Percentiles rank a stretch among this genome's conserved stretches.
Evolutionary conservation across 2,888 invertebrate species (phyloP).

Genomic region (Hypomecis punctinalis): DNA sequence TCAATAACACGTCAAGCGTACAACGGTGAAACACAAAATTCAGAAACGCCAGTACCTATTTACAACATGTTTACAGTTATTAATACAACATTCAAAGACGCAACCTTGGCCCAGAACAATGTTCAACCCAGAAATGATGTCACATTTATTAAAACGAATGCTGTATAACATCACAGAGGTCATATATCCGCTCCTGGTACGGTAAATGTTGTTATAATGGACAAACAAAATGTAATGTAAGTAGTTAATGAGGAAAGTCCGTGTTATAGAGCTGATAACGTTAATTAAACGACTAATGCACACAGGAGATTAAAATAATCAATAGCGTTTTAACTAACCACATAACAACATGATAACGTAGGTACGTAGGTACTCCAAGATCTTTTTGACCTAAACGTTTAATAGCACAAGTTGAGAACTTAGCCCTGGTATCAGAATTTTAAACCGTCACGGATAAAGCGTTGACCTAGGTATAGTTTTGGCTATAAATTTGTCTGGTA

Average conservation of each 20-base stretch:
- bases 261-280: conserved; percentile 17
- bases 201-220: conserved; percentile 3
- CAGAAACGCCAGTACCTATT: not conserved
- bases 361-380: no score
- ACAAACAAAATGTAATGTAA: conserved; percentile 1
- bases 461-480: no score
- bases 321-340: conserved; percentile 8
- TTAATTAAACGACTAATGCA: conserved; percentile 20
- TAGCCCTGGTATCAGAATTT: no score
- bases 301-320: conserved; percentile 22
- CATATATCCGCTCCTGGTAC: conserved; percentile 10
- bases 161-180: conserved; percentile 22
- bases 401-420: no score
- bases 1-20: not conserved
- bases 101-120: conserved; percentile 42
- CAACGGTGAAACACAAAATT: not conserved
- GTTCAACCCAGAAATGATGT: conserved; percentile 42
- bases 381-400: no score
- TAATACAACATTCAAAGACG: conserved; percentile 19
- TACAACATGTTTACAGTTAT: conserved; percentile 17
- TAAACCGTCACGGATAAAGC: no score
- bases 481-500: no score
- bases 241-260: conserved; percentile 21
- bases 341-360: not conserved
- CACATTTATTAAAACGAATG: conserved; percentile 39